phyloP scores from a whole-genome alignment of 2,888 invertebrate genomes.

The Drosophila pegasa region DNA sequence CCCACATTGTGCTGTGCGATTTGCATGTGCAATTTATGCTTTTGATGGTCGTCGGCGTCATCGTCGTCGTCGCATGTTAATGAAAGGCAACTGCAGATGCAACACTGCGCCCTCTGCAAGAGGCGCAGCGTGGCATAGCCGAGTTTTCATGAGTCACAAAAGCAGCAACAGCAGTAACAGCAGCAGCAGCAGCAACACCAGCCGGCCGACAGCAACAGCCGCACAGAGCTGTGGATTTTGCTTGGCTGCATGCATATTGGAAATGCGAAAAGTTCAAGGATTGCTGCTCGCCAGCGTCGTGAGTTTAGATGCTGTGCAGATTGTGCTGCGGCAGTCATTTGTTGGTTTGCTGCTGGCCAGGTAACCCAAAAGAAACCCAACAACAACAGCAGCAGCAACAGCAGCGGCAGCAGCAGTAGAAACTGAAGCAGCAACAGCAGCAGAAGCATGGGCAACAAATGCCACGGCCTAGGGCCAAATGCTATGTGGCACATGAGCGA shows the following conservation, averaged over 20 bases:
- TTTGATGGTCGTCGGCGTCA: conserved; percentile 61
- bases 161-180: conserved; percentile 22
- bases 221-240: conserved; percentile 40
- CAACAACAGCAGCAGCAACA: conserved; percentile 21
- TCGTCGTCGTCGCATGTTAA: conserved; percentile 57
- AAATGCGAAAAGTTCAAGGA: conserved; percentile 79
- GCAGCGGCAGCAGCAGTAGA: too few species aligned
- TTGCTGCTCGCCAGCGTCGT: conserved; percentile 53
- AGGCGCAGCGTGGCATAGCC: conserved; percentile 33
- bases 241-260: conserved; percentile 70
- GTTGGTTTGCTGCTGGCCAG: conserved; percentile 48
- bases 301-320: conserved; percentile 62
- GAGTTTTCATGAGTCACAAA: conserved; percentile 49
- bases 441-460: conserved; percentile 38
- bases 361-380: conserved; percentile 61
- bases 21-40: conserved; percentile 79
- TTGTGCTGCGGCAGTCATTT: conserved; percentile 54
- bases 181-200: conserved; percentile 12
- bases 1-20: conserved; percentile 52
- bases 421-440: conserved; percentile 19
- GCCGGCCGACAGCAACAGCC: conserved; percentile 6
- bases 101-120: conserved; percentile 41
- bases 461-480: conserved; percentile 57
- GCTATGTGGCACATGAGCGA: conserved; percentile 56
- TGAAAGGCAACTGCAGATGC: conserved; percentile 73